A percentile compares a stretch with the other conserved stretches of the same genome.
Evolutionary conservation across 2,888 invertebrate species (phyloP).

Genomic region (Acleris sparsana): DNA sequence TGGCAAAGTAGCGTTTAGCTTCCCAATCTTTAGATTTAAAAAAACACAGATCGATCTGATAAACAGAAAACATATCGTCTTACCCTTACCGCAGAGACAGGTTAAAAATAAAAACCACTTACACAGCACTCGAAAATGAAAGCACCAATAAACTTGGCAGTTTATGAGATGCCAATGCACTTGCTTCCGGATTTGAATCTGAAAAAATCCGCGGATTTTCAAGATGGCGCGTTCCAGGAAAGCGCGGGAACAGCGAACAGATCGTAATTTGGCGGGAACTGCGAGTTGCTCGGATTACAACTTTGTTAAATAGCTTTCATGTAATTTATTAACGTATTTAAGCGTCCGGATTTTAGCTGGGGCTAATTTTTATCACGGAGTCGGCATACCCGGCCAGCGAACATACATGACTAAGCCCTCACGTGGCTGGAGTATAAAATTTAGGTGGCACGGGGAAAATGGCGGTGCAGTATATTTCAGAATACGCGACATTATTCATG

Average conservation of each 20-base stretch:
- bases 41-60: slow-evolving; percentile 7
- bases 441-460: slow-evolving; percentile 68
- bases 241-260: slow-evolving; percentile 61
- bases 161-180: slow-evolving; percentile 57
- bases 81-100: slow-evolving; percentile 11
- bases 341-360: slow-evolving; percentile 53
- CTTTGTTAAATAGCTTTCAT: slow-evolving; percentile 41
- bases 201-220: slow-evolving; percentile 50
- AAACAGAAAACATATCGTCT: slow-evolving; percentile 19
- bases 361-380: slow-evolving; percentile 65
- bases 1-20: slow-evolving; percentile 46
- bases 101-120: slow-evolving; percentile 41
- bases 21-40: neutral
- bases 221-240: slow-evolving; percentile 61
- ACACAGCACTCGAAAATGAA: slow-evolving; percentile 48
- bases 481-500: slow-evolving; percentile 60
- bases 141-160: slow-evolving; percentile 46
- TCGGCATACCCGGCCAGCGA: slow-evolving; percentile 68
- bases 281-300: slow-evolving; percentile 42
- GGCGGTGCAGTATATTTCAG: slow-evolving; percentile 69
- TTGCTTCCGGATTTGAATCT: slow-evolving; percentile 63
- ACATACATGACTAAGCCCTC: slow-evolving; percentile 73
- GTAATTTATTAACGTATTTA: slow-evolving; percentile 50
- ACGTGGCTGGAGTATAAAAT: slow-evolving; percentile 72
- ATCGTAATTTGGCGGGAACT: slow-evolving; percentile 45